Evolutionary conservation across 2,113 vertebrate genomes (phyloP).

Genomic region (Actenoides hombroni): DNA sequence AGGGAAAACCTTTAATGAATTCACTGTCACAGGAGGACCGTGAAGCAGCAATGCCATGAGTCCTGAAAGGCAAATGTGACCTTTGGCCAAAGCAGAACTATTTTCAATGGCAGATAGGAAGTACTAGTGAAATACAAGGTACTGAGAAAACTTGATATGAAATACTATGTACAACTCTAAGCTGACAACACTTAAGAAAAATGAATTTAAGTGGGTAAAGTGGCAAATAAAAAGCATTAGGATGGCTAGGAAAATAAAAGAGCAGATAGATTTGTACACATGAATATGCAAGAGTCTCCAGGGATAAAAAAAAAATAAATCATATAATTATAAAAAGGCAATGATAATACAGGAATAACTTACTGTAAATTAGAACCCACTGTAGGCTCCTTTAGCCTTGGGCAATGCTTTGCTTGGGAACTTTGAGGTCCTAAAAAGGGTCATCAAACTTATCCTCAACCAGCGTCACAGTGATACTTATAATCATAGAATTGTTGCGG

Average conservation of each 20-base stretch:
- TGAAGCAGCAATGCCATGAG: background rate
- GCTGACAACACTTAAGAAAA: background rate
- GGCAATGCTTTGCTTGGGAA: background rate
- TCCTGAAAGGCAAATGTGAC: background rate
- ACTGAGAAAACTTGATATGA: background rate
- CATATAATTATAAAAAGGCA: background rate
- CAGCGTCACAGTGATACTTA: background rate
- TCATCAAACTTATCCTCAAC: background rate
- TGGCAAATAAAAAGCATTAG: background rate
- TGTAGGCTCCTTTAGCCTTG: background rate
- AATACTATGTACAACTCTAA: background rate
- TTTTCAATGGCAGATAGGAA: background rate
- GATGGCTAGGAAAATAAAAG: background rate
- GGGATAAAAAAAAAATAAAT: background rate
- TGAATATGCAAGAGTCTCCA: background rate
- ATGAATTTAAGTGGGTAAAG: background rate
- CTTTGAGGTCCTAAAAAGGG: background rate
- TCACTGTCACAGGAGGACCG: background rate
- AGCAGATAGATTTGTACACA: background rate
- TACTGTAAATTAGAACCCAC: background rate
- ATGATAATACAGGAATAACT: background rate
- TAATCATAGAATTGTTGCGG: too few relatives aligned
- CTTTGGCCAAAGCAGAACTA: background rate
- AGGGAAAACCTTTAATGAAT: background rate
- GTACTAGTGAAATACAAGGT: background rate